Evolutionary conservation across 1,140 invertebrate species (phyloP).

Genomic region (Goniozus legneri): DNA sequence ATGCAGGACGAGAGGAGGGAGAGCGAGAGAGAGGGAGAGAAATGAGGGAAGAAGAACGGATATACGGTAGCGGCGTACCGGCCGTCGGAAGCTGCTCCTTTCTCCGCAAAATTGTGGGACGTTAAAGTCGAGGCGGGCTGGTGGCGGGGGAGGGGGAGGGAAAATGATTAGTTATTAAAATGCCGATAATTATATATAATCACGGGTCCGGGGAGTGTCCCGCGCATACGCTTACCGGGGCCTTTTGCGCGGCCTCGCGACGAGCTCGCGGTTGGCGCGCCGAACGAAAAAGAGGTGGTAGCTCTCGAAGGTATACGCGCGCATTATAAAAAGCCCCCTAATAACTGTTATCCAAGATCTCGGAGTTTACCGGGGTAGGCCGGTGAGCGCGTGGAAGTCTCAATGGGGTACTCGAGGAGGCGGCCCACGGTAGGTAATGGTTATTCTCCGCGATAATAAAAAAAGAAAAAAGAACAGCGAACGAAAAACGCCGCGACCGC

Average conservation of each 20-base stretch:
- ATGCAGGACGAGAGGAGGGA: slow-evolving; percentile 12
- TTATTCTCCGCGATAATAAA: too few relatives aligned
- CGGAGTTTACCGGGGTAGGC: slow-evolving; percentile 9
- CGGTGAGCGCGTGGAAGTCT: slow-evolving; percentile 17
- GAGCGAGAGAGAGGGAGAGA: slow-evolving; percentile 9
- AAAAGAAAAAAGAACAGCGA: slow-evolving; percentile 19
- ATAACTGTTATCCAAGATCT: slow-evolving; percentile 56
- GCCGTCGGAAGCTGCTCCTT: slow-evolving; percentile 47
- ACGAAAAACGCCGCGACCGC: neutral
- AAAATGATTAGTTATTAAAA: slow-evolving; percentile 58
- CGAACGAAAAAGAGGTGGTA: slow-evolving; percentile 16
- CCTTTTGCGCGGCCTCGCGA: slow-evolving; percentile 17
- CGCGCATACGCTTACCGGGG: slow-evolving; percentile 37
- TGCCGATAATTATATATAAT: slow-evolving; percentile 56
- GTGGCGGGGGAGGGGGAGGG: slow-evolving; percentile 36
- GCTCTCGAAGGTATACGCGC: too few relatives aligned
- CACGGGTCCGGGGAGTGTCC: slow-evolving; percentile 50
- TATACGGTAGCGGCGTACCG: slow-evolving; percentile 46
- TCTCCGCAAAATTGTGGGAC: slow-evolving; percentile 43
- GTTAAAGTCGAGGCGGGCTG: too few relatives aligned
- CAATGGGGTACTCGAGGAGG: slow-evolving; percentile 34
- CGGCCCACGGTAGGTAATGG: slow-evolving; percentile 39
- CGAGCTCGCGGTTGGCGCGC: neutral
- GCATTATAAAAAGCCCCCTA: slow-evolving; percentile 53
- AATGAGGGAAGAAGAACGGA: slow-evolving; percentile 19